Evolutionary conservation across 2,797 vertebrate genomes (phyloP), one percentile per base, ranked within the genome.

Genomic region (Thaleichthys pacificus): DNA sequence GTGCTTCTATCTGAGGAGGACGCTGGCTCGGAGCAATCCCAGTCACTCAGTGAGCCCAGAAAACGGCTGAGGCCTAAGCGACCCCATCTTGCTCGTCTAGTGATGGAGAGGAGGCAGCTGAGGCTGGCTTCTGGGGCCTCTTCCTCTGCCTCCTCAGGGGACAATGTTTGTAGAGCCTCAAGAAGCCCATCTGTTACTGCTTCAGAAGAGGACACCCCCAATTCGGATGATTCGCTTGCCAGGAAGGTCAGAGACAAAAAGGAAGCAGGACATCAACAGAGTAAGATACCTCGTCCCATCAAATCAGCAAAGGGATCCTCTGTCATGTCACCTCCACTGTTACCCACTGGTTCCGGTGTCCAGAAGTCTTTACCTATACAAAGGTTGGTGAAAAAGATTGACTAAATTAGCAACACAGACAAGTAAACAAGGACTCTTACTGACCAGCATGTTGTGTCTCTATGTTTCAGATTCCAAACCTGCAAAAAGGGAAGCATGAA

Each of bases 1-100:
- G 78, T 96, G 65, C 86, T 95, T 75, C 76, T 94, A 73, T 95
- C 95, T 0, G 95, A 96, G 82, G 95, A 96, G 74, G 95, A 96
- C 77, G 95, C 94, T 0, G 94, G 95, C 35, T 95, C 95, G 0
- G 95, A 96, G 54, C 90, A 92, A 70, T 94, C 94, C 0, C 88
- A 92, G 76, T 94, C 93, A 0, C 91, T 91, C 87, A 94, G 90
- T 78, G 94, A 95, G 75, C 88, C 93, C 77, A 87, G 88, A 67
- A 91, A 89, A 85, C 87, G 92, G 71, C 80, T 79, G 21, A 91
- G 87, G 38, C 93, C 91, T 49, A 88, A 91, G 0, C 93, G 92
- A 17, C 91, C 93, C 0, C 92, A 93, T 77, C 86, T 96, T 76
- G 94, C 93, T 0, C 89, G 95, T 7, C 82, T 95, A 1, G 91